phyloP scores from a whole-genome alignment of 2,113 vertebrate genomes.

The Hypanus sabinus region DNA sequence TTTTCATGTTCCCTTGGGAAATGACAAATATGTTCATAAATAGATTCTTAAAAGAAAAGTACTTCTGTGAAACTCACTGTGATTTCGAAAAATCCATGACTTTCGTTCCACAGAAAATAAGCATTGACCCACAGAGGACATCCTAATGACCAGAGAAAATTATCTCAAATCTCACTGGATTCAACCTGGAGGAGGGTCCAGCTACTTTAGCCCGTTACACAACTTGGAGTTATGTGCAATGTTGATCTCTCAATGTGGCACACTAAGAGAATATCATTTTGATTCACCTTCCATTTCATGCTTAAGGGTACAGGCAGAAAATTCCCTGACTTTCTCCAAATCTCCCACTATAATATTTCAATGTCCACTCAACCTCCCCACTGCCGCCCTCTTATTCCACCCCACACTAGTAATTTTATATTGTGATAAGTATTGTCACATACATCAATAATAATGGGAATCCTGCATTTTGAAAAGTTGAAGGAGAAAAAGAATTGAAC shows the following conservation, averaged over 20 bases:
- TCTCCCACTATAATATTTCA: not conserved
- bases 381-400: too few relatives aligned
- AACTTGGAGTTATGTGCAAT: not conserved
- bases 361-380: too few relatives aligned
- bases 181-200: not conserved
- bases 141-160: too few relatives aligned
- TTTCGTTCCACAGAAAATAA: too few relatives aligned
- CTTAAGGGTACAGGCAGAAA: not conserved
- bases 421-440: not conserved
- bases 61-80: too few relatives aligned
- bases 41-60: too few relatives aligned
- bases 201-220: not conserved
- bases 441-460: not conserved
- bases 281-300: not conserved
- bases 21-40: not conserved
- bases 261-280: not conserved
- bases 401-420: not conserved
- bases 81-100: too few relatives aligned
- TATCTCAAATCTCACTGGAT: not conserved
- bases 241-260: too few relatives aligned
- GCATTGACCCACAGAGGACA: too few relatives aligned
- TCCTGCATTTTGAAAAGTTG: not conserved
- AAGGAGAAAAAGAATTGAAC: not conserved
- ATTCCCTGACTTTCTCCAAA: not conserved
- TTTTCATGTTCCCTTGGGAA: not conserved